phyloP scores from a whole-genome alignment of 2,113 vertebrate species.

The Camelus bactrianus region DNA sequence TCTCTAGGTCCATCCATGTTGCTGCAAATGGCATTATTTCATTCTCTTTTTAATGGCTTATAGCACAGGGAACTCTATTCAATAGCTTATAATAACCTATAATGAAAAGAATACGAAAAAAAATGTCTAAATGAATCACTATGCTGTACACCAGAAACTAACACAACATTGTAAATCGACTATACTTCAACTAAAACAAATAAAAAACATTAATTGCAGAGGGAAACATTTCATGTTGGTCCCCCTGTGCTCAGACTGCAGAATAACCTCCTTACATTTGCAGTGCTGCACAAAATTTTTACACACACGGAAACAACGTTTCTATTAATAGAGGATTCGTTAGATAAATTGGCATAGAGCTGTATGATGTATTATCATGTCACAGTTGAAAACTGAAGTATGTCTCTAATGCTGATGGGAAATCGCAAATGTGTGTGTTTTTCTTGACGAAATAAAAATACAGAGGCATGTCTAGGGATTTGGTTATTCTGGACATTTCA shows the following conservation, averaged over 20 bases:
- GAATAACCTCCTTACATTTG: constrained; percentile 3
- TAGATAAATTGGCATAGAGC: neutral
- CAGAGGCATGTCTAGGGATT: neutral
- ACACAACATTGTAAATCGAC: too few relatives aligned
- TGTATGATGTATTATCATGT: neutral
- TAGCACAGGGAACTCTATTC: too few relatives aligned
- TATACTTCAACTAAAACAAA: neutral
- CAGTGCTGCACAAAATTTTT: neutral
- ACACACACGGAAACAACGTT: neutral
- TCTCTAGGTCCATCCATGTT: too few relatives aligned
- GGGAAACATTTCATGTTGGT: neutral
- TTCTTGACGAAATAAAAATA: neutral
- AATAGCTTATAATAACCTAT: too few relatives aligned
- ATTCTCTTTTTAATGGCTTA: too few relatives aligned
- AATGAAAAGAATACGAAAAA: too few relatives aligned
- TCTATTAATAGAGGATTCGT: neutral
- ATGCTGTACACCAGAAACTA: too few relatives aligned
- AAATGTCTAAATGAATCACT: too few relatives aligned
- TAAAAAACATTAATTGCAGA: constrained; percentile 32
- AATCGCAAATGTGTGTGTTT: neutral
- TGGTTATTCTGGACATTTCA: neutral
- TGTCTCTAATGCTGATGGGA: neutral
- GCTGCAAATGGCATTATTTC: too few relatives aligned
- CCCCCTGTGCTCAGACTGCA: neutral
- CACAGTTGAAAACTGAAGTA: neutral